Evolutionary conservation across 64 coral and sea anemone species (phyloP), one percentile per base, ranked within the genome.

Genomic region (Pocillopora damicornis): DNA sequence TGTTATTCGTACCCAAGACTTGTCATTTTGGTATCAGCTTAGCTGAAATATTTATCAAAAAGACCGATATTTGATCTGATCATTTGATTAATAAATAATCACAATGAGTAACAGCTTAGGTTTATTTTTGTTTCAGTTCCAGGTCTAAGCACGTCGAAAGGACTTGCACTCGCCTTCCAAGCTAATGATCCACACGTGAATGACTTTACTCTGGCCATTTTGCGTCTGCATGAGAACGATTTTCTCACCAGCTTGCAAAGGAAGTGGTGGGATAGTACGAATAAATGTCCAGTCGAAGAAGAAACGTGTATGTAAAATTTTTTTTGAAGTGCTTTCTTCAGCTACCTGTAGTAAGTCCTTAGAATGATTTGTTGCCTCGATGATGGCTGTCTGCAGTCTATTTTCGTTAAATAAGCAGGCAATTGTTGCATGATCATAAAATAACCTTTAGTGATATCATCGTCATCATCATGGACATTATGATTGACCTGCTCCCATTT

Each of bases 261-360:
- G 10, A 81, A 81, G 74, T 89, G 79, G 76, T 89, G 88, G 88
- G 72, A 91, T 5, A 66, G 17, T 65, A n/a, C 72, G 14, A 85
- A 76, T 38, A 20, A 76, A 60, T 91, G 89, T 18, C 80, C 80
- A 5, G 30, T 76, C 16, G 73, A 91, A 35, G 64, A 59, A 26
- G 34, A 76, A 76, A 85, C 34, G 66, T 15, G 89, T 91, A 66
- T 85, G 80, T 35, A 17, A 13, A 15, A 11, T 45, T 58, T 11
- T 71, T 1, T 17, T n/a, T n/a, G 6, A 9, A 23, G 67, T 67
- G n/a, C 25, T 11, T 30, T 11, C 12, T 23, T 25, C 25, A 71
- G 22, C n/a, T 9, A 11, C 18, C 25, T 8, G 22, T n/a, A 11
- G 11, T 25, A 9, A 51, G 42, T 51, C 42, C 2, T 51, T 51